Evolutionary conservation across 2,113 vertebrate species (phyloP), one percentile per base, ranked within the genome.

Genomic region (Recurvirostra avosetta): DNA sequence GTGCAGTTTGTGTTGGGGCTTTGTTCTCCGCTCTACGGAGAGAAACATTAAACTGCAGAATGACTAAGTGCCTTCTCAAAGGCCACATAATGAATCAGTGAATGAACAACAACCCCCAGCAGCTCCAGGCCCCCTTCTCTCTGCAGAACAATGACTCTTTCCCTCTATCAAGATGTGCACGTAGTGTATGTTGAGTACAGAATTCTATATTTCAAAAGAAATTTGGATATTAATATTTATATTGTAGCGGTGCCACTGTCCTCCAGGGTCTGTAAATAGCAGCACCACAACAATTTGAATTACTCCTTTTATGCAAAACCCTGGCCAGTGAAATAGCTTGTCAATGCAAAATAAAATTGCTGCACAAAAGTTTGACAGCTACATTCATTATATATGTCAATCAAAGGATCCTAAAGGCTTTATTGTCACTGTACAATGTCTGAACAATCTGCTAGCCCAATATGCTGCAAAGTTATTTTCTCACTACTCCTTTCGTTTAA

Each of bases 401-500:
- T 96, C 96, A 95, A 67, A 80, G 79, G 45, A 83, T 91, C 88
- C 72, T 93, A 80, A 94, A 94, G 59, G 75, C 88, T 95, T 95
- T 89, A 93, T 95, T 96, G 94, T 91, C 94, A 47, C 84, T n/a
- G 68, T 68, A 81, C 55, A 91, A 89, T 34, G 61, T 83, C 86
- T 96, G 96, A 97, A 86, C 95, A 94, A 93, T 95, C 94, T 97
- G 96, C 90, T 92, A 80, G 70, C 71, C 92, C 95, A 96, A 93
- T 96, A 97, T 96, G 95, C 83, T 2, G 9, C 73, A 26, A 84
- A 95, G 94, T 78, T 96, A 92, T 96, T 96, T 96, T 94, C 94
- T 95, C 68, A 43, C 95, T 61, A 63, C 83, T 93, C 36, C 56
- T 86, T 94, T 89, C 36, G 58, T 90, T 96, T 96, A 86, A 96